A percentile compares a stretch with the other conserved stretches of the same genome.
Evolutionary conservation across 2,797 vertebrate species (phyloP).

Genomic region (Chanos chanos): DNA sequence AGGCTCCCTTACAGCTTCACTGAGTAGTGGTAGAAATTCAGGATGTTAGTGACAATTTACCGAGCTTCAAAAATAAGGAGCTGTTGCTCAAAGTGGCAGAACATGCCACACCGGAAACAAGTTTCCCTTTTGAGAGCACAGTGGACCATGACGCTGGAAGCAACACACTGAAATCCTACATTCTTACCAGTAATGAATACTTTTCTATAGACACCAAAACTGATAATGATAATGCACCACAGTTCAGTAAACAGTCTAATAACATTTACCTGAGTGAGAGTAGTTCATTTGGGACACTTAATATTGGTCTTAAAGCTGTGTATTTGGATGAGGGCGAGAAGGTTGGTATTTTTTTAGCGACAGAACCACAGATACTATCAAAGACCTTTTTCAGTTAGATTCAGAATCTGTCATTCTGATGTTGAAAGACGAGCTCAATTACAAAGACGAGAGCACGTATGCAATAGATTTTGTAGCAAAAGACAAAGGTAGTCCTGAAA

Average conservation of each 20-base stretch:
- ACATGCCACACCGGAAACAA: slow-evolving; percentile 11
- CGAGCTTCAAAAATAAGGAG: slow-evolving; percentile 49
- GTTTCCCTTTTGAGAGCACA: slow-evolving; percentile 53
- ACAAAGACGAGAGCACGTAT: slow-evolving; percentile 56
- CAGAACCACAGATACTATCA: slow-evolving; percentile 42
- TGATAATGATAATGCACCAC: slow-evolving; percentile 57
- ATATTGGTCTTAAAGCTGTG: slow-evolving; percentile 51
- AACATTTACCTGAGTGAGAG: slow-evolving; percentile 55
- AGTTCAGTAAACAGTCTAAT: slow-evolving; percentile 58
- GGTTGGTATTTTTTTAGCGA: slow-evolving; percentile 55
- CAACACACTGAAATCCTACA: slow-evolving; percentile 53
- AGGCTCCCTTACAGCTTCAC: slow-evolving; percentile 32
- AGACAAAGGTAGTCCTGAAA: slow-evolving; percentile 57
- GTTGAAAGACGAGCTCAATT: slow-evolving; percentile 57
- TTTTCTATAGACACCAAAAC: slow-evolving; percentile 59
- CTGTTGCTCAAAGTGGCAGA: slow-evolving; percentile 51
- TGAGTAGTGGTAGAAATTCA: slow-evolving; percentile 41
- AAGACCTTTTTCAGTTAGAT: slow-evolving; percentile 52
- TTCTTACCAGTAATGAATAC: slow-evolving; percentile 56
- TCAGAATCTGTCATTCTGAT: slow-evolving; percentile 53
- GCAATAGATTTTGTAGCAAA: slow-evolving; percentile 55
- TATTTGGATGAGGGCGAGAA: slow-evolving; percentile 59
- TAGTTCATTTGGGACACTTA: slow-evolving; percentile 10
- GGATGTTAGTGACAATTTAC: slow-evolving; percentile 67
- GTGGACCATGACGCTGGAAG: slow-evolving; percentile 54